Conservation (phyloP, 2,113 vertebrate genomes). For the Peucedramus taeniatus region DNA sequence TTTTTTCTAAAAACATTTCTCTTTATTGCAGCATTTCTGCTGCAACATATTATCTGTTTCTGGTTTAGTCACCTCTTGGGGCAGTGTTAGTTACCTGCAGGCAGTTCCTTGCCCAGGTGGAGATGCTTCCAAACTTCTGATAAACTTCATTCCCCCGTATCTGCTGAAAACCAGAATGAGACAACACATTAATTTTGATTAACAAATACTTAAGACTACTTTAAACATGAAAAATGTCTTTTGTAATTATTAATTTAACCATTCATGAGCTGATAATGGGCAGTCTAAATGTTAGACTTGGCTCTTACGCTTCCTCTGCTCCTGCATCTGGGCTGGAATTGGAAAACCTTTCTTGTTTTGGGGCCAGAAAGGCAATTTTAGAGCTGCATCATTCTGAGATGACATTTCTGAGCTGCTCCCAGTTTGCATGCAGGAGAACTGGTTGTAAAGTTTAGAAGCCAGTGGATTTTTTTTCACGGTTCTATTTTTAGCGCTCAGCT, state of each 20-base stretch:
- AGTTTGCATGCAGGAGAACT: neutral
- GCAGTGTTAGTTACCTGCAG: neutral
- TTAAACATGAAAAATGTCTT: neutral
- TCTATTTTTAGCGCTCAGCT: neutral
- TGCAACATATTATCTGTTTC: neutral
- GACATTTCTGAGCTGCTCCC: neutral
- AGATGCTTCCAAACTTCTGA: neutral
- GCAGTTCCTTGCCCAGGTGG: neutral
- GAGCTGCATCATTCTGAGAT: neutral
- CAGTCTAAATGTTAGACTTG: neutral
- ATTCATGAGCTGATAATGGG: neutral
- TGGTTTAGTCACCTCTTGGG: neutral
- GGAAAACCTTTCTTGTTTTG: neutral
- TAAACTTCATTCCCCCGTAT: rapidly evolving
- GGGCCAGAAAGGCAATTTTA: neutral
- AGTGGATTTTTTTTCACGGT: neutral
- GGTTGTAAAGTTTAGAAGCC: neutral
- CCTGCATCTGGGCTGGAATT: neutral
- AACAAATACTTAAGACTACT: neutral
- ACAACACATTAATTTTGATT: neutral
- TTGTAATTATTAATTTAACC: neutral
- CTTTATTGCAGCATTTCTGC: neutral
- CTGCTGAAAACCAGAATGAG: neutral
- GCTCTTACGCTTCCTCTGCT: rapidly evolving
- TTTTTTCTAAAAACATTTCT: too few relatives aligned